These are phyloP conservation scores for Hiodon alosoides DNA, from an alignment of 2,113 vertebrate genomes.

Conservation along the genomic window DNA sequence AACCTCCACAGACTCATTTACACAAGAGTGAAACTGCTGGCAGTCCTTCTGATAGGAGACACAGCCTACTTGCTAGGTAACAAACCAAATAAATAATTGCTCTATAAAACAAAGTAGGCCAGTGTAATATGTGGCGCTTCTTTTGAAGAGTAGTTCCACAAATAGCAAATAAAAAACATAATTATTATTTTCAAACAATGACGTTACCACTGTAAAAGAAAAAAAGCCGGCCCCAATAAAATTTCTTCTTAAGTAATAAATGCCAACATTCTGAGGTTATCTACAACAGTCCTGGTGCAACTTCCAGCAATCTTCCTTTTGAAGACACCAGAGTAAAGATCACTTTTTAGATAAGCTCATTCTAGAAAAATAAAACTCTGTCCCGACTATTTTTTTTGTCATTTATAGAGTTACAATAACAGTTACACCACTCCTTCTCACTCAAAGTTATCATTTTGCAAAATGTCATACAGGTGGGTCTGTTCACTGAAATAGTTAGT, in stretches of 20 bases:
- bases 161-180: background rate
- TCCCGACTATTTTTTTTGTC: too few relatives aligned
- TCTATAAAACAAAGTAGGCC: constrained; percentile 36
- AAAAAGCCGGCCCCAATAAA: background rate
- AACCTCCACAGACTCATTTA: constrained; percentile 38
- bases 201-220: background rate
- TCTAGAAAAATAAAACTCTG: too few relatives aligned
- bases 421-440: too few relatives aligned
- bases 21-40: constrained; percentile 29
- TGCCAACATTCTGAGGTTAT: constrained; percentile 5
- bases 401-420: too few relatives aligned
- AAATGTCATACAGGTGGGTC: too few relatives aligned
- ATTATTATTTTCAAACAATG: background rate
- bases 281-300: background rate
- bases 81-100: constrained; percentile 33
- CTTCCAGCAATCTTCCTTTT: background rate
- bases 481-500: too few relatives aligned
- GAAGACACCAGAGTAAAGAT: background rate
- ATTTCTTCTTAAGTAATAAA: background rate
- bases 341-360: background rate
- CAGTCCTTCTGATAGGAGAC: background rate
- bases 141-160: background rate
- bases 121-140: constrained; percentile 13
- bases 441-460: too few relatives aligned
- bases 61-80: background rate